Conservation (phyloP, 1,140 invertebrate genomes). For the Drosophila nasuta region DNA sequence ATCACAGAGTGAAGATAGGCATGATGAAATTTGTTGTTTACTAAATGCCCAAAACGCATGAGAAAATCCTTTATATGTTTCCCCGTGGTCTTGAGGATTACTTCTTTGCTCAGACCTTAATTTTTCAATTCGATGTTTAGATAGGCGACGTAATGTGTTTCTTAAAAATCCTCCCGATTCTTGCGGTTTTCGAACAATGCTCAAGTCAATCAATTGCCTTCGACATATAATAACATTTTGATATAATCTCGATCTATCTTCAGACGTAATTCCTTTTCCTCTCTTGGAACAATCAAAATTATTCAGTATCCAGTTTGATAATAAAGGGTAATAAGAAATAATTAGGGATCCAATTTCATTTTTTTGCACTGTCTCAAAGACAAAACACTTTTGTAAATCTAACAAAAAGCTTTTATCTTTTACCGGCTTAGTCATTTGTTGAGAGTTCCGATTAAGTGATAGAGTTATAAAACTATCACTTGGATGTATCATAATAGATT, state of each 20-base stretch:
- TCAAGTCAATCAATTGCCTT: constrained; percentile 92
- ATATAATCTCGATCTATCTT: constrained; percentile 92
- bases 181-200: constrained; percentile 92
- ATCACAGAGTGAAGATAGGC: constrained; percentile 93
- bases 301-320: constrained; percentile 94
- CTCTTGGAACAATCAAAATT: constrained; percentile 88
- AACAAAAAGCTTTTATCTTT: constrained; percentile 40
- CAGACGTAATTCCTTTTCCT: constrained; percentile 90
- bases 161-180: constrained; percentile 93
- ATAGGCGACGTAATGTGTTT: constrained; percentile 94
- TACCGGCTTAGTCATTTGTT: constrained; percentile 85
- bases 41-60: constrained; percentile 96
- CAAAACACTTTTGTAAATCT: constrained; percentile 94
- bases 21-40: constrained; percentile 91
- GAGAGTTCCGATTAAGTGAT: constrained; percentile 86
- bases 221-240: constrained; percentile 93
- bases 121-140: constrained; percentile 94
- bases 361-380: constrained; percentile 96
- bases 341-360: constrained; percentile 96
- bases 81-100: constrained; percentile 88
- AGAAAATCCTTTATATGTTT: constrained; percentile 94
- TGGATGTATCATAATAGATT: constrained; percentile 95
- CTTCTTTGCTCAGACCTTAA: constrained; percentile 92
- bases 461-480: constrained; percentile 97
- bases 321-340: constrained; percentile 94